Evolutionary conservation across 2,888 invertebrate genomes (phyloP).

Genomic region (Coremacera marginata): DNA sequence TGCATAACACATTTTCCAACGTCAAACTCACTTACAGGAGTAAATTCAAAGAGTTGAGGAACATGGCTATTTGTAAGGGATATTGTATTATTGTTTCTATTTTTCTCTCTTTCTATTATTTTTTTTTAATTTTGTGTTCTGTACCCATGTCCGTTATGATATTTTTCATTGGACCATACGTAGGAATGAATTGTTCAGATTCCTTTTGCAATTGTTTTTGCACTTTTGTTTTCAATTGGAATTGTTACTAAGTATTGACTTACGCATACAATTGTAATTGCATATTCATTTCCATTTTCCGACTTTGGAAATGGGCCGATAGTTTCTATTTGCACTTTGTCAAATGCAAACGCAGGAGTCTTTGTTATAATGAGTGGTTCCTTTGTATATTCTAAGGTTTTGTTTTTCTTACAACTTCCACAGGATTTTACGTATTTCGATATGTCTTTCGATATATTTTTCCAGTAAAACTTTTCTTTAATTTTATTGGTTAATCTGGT

Average conservation of each 20-base stretch:
- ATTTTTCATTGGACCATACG: background rate
- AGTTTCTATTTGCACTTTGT: background rate
- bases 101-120: too few species aligned
- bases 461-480: too few species aligned
- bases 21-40: too few species aligned
- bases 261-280: background rate
- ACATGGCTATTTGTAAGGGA: too few species aligned
- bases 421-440: too few species aligned
- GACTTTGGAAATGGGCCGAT: background rate
- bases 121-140: too few species aligned
- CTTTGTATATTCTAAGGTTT: background rate
- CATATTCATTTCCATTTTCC: background rate
- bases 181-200: background rate
- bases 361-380: background rate
- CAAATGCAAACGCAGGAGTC: background rate
- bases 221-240: background rate
- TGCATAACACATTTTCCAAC: too few species aligned
- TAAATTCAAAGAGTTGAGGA: too few species aligned
- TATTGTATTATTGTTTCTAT: too few species aligned
- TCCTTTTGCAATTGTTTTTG: background rate
- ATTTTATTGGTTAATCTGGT: background rate
- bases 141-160: background rate
- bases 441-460: too few species aligned
- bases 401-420: too few species aligned
- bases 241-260: background rate